Percentiles rank a stretch among this genome's conserved stretches.
These are phyloP conservation scores for Brenthis hecate DNA, from an alignment of 2,888 invertebrate species.

Conservation along the genomic window DNA sequence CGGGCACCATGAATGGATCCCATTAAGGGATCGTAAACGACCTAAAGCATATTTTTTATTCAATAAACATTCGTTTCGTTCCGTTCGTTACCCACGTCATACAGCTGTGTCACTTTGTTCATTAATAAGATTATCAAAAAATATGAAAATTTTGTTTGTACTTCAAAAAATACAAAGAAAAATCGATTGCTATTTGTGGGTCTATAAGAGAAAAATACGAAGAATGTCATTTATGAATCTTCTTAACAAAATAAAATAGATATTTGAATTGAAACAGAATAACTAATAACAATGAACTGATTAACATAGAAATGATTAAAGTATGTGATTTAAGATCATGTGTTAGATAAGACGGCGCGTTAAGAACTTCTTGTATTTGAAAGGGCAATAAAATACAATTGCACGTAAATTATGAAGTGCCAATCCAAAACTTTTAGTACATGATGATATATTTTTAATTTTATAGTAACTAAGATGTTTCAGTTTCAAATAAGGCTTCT, in stretches of 20 bases:
- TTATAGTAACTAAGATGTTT: too few species aligned
- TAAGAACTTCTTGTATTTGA: too few species aligned
- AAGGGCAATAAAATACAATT: too few species aligned
- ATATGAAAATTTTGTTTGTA: conserved; percentile 4
- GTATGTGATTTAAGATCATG: too few species aligned
- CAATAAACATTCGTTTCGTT: conserved; percentile 30
- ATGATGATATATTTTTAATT: too few species aligned
- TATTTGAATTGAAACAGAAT: not conserved
- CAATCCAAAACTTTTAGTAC: too few species aligned
- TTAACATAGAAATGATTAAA: too few species aligned
- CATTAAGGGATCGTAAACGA: conserved; percentile 32
- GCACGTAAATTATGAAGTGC: too few species aligned
- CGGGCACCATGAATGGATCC: conserved; percentile 28
- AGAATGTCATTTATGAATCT: not conserved
- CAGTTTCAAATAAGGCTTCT: too few species aligned
- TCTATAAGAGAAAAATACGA: not conserved
- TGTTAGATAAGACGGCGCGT: too few species aligned
- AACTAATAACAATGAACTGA: too few species aligned
- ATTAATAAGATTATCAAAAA: conserved; percentile 21
- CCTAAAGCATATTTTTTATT: conserved; percentile 34
- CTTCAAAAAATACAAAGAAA: not conserved
- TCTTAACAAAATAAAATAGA: not conserved
- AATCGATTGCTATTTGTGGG: not conserved
- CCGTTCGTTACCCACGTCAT: conserved; percentile 23
- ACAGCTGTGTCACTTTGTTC: conserved; percentile 31